Evolutionary conservation across 1,140 invertebrate genomes (phyloP), one percentile per base, ranked within the genome.

Genomic region (Dreissena polymorpha): DNA sequence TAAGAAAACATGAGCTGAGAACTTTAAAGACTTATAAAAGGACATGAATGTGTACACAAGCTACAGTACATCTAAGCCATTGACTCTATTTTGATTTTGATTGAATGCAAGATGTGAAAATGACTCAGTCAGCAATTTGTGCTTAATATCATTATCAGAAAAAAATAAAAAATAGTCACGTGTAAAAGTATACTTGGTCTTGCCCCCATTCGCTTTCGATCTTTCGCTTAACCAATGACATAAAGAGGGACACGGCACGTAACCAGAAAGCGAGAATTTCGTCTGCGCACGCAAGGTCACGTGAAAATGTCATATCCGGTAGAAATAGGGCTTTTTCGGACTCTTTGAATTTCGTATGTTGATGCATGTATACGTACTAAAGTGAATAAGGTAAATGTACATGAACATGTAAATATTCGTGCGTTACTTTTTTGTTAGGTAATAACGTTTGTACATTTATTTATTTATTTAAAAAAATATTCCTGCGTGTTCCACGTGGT

Each of bases 401-500:
- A 16, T 23, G 25, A 10, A 64, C 18, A 21, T 63, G 23, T 60
- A 29, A 63, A 10, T 39, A 23, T n/a, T 75, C 63, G 14, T 13
- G 13, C 21, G 18, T 60, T 75, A n/a, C 21, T 64, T 18, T 13
- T 50, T 2, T 53, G 50, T 64, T 64, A 25, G 50, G 13, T 39
- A 75, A 13, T 39, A 25, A 39, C 3, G n/a, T 16, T 60, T 23
- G 10, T 49, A 13, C 18, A n/a, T 60, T 63, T 51, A 39, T 39
- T 63, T 63, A 39, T n/a, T n/a, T n/a, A n/a, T n/a, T n/a, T 60
- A 64, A 21, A 50, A 8, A 64, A 21, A 23, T n/a, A 10, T 60
- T 50, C 55, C 16, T 75, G 60, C 27, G 50, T 74, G 51, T 63
- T 64, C 13, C 73, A 64, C 60, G 73, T 75, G 73, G 60, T 39